Conservation (phyloP, 2,797 vertebrate species). For the Sus cebifrons region DNA sequence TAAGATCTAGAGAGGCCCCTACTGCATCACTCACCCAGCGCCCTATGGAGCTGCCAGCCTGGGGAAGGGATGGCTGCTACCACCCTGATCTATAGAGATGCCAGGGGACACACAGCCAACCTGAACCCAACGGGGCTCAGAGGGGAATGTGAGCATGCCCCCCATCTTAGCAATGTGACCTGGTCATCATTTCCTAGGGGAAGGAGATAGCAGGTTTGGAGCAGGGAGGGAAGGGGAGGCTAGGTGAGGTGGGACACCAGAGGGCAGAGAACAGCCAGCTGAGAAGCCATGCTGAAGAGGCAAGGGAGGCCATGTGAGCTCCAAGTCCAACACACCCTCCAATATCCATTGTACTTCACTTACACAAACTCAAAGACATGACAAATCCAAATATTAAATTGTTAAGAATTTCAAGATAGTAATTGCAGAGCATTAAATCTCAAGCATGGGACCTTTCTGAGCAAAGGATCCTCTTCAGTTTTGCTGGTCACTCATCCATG, state of each 20-base stretch:
- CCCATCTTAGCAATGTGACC: not conserved
- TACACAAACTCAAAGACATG: not conserved
- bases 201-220: not conserved
- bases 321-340: not conserved
- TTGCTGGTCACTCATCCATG: not conserved
- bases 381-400: slow-evolving; percentile 48
- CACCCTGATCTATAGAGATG: not conserved
- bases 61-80: not conserved
- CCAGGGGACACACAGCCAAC: not conserved
- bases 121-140: not conserved
- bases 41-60: not conserved
- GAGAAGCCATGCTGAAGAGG: not conserved
- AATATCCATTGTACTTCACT: not conserved
- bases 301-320: not conserved
- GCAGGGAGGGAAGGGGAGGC: not conserved
- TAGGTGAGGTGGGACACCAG: not conserved
- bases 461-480: not conserved
- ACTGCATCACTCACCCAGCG: not conserved
- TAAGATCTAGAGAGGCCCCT: not conserved
- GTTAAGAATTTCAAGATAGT: slow-evolving; percentile 9
- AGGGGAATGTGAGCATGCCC: not conserved
- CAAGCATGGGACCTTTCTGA: not conserved
- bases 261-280: not conserved
- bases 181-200: not conserved
- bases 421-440: not conserved